Percentiles rank a stretch among this genome's conserved stretches.
Evolutionary conservation across 2,113 vertebrate genomes (phyloP).

Genomic region (Tiliqua scincoides): DNA sequence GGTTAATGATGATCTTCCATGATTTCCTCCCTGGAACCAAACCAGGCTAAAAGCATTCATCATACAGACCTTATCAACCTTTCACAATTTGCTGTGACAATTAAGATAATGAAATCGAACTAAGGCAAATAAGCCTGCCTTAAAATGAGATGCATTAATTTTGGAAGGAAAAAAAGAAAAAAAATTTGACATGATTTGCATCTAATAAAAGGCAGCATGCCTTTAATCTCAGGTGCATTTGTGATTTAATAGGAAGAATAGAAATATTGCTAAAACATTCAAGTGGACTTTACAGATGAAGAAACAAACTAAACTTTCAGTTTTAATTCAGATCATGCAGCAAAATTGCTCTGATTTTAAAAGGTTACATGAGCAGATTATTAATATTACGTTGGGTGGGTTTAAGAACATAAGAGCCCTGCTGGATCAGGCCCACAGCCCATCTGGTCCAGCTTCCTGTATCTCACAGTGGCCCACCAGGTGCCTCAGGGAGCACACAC

Average conservation of each 20-base stretch:
- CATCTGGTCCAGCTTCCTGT: too few species aligned
- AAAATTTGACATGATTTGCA: background rate
- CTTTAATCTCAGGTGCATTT: background rate
- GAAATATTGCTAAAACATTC: background rate
- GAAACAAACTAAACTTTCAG: background rate
- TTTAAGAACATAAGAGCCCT: background rate
- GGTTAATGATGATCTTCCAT: background rate
- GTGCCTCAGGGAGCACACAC: too few species aligned
- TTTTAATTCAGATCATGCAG: background rate
- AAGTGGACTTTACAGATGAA: background rate
- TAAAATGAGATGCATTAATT: background rate
- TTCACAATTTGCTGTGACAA: background rate
- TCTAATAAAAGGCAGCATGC: constrained; percentile 5
- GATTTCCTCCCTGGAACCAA: background rate
- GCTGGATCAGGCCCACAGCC: too few species aligned
- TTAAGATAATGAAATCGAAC: constrained; percentile 22
- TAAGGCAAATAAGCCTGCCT: background rate
- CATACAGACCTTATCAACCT: constrained; percentile 3
- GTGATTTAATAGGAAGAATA: constrained; percentile 5
- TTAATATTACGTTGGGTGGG: background rate
- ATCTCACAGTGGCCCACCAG: too few species aligned
- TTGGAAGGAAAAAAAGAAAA: background rate
- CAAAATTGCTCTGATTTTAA: constrained; percentile 1
- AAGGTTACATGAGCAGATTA: constrained; percentile 9
- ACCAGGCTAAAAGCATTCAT: background rate